phyloP scores from a whole-genome alignment of 2,888 invertebrate species.

The Meiosimyza decipiens region DNA sequence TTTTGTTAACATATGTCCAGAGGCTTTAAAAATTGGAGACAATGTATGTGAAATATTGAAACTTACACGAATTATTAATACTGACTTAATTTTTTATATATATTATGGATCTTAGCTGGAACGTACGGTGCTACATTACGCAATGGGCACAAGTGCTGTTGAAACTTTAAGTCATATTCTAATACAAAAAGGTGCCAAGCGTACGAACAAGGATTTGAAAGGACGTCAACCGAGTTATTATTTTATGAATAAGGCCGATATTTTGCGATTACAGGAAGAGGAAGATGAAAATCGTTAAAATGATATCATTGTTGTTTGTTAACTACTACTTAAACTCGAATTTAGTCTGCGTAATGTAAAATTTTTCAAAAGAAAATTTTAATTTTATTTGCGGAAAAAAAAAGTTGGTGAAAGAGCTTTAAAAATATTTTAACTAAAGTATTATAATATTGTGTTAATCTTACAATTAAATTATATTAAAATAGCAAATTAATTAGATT shows the following conservation, averaged over 20 bases:
- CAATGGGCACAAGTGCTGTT: slow-evolving; percentile 88
- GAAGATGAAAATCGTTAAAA: slow-evolving; percentile 71
- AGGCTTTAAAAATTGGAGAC: slow-evolving; percentile 81
- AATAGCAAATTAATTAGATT: no score
- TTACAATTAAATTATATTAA: no score
- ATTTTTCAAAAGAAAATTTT: background rate
- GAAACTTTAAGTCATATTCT: slow-evolving; percentile 83
- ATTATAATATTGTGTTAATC: no score
- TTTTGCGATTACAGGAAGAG: slow-evolving; percentile 84
- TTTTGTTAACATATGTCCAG: slow-evolving; percentile 78
- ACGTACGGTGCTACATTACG: slow-evolving; percentile 88
- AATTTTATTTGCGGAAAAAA: background rate
- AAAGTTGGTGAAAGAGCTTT: background rate
- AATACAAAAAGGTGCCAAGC: slow-evolving; percentile 84
- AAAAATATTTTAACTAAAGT: no score
- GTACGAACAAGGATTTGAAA: slow-evolving; percentile 86
- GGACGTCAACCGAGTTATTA: slow-evolving; percentile 91
- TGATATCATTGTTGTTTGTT: background rate
- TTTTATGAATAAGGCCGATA: slow-evolving; percentile 92
- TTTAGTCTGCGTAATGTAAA: background rate
- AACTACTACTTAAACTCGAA: background rate
- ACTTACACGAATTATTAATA: background rate
- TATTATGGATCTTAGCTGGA: slow-evolving; percentile 74
- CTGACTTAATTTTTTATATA: background rate
- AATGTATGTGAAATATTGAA: slow-evolving; percentile 74